A percentile compares a stretch with the other conserved stretches of the same genome.
These are phyloP conservation scores for Reticulitermes speratus DNA, from an alignment of 1,140 invertebrate genomes.

Conservation along the genomic window DNA sequence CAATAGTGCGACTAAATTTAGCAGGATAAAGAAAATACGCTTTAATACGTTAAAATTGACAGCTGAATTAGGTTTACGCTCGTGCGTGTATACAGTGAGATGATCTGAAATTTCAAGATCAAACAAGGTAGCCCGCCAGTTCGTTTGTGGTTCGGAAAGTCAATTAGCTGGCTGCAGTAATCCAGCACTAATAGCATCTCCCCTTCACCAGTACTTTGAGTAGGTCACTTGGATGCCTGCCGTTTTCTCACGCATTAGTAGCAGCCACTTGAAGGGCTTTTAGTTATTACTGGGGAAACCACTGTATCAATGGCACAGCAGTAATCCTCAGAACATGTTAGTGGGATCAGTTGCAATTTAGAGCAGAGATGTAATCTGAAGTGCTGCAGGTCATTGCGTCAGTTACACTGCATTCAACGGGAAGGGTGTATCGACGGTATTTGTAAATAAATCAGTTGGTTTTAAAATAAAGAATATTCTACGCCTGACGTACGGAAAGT, in stretches of 20 bases:
- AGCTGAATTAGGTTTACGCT: no score
- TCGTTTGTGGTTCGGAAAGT: neutral
- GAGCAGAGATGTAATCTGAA: neutral
- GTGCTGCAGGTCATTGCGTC: neutral
- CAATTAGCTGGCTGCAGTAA: slow-evolving; percentile 5
- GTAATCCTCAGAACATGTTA: neutral
- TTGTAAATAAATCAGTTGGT: no score
- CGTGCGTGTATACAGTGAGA: no score
- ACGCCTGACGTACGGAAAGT: no score
- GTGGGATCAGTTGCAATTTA: neutral
- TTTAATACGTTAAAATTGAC: no score
- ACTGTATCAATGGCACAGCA: neutral
- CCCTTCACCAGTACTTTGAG: neutral
- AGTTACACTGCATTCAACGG: neutral
- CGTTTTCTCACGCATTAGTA: neutral
- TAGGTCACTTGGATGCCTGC: neutral
- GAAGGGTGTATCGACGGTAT: no score
- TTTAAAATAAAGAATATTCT: no score
- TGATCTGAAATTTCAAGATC: neutral
- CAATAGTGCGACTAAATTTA: no score
- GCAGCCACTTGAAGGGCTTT: neutral
- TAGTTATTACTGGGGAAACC: neutral
- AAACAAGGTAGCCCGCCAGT: neutral
- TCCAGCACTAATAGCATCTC: neutral
- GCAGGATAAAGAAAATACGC: no score